Evolutionary conservation across 2,888 invertebrate species (phyloP).

Genomic region (Eumerus sabulonum): DNA sequence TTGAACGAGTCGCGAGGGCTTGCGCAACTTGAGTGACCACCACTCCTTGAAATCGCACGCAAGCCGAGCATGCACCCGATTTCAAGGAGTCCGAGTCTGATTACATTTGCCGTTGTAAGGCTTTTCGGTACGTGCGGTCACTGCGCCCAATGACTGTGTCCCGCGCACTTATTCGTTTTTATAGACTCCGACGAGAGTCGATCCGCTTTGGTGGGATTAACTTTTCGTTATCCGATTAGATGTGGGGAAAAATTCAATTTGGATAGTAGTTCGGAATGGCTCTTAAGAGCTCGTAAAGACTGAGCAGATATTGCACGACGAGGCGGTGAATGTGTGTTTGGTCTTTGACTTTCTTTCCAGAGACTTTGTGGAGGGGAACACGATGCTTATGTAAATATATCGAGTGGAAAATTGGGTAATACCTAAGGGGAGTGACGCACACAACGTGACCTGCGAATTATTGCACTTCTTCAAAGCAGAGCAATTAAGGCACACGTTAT

Average conservation of each 20-base stretch:
- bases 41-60: constrained; percentile 54
- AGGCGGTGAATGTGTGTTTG: constrained; percentile 25
- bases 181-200: constrained; percentile 39
- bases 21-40: constrained; percentile 37
- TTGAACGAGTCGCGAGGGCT: constrained; percentile 42
- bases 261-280: constrained; percentile 47
- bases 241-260: constrained; percentile 61
- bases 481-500: too few relatives aligned
- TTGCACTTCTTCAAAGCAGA: too few relatives aligned
- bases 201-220: constrained; percentile 54
- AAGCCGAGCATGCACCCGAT: background rate
- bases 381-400: too few relatives aligned
- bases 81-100: constrained; percentile 13
- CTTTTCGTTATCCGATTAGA: constrained; percentile 60
- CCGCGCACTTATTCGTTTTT: constrained; percentile 57
- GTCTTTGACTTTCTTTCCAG: background rate
- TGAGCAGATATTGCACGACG: constrained; percentile 34
- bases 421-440: too few relatives aligned
- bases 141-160: constrained; percentile 28
- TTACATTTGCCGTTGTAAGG: background rate
- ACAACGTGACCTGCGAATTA: too few relatives aligned
- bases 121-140: constrained; percentile 9
- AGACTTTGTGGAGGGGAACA: too few relatives aligned
- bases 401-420: too few relatives aligned
- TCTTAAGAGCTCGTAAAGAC: constrained; percentile 62